Percentiles rank a stretch among this genome's conserved stretches.
These are phyloP conservation scores for Zaprionus kolodkinae DNA, from an alignment of 1,140 invertebrate species.

Conservation along the genomic window DNA sequence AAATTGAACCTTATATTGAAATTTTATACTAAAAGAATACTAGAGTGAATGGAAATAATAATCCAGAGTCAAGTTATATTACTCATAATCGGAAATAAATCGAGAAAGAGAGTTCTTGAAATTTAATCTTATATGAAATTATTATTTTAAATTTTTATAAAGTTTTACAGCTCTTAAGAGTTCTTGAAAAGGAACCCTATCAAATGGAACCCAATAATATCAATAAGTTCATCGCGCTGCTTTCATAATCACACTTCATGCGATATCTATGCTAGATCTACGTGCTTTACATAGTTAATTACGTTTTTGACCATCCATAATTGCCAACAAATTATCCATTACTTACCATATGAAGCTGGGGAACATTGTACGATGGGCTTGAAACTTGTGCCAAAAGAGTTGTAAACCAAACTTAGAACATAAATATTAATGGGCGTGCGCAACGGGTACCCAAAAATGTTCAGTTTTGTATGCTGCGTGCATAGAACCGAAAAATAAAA, in stretches of 20 bases:
- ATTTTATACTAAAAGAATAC: background rate
- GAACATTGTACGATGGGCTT: conserved; percentile 12
- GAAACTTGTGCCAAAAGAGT: conserved; percentile 25
- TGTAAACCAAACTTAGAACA: conserved; percentile 28
- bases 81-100: too few species aligned
- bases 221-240: conserved; percentile 7
- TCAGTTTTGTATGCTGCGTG: conserved; percentile 45
- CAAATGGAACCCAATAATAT: background rate
- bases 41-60: background rate
- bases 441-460: background rate
- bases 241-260: conserved; percentile 37
- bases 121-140: too few species aligned
- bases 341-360: conserved; percentile 42
- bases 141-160: too few species aligned
- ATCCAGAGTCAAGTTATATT: too few species aligned
- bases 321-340: conserved; percentile 55
- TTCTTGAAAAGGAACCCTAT: background rate
- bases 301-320: conserved; percentile 27
- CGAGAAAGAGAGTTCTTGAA: too few species aligned
- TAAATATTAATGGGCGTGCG: conserved; percentile 31
- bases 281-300: conserved; percentile 29
- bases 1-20: background rate
- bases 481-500: conserved; percentile 57
- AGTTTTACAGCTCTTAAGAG: too few species aligned
- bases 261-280: background rate